Conservation (phyloP, 2,797 vertebrate species). For the Acomys russatus region DNA sequence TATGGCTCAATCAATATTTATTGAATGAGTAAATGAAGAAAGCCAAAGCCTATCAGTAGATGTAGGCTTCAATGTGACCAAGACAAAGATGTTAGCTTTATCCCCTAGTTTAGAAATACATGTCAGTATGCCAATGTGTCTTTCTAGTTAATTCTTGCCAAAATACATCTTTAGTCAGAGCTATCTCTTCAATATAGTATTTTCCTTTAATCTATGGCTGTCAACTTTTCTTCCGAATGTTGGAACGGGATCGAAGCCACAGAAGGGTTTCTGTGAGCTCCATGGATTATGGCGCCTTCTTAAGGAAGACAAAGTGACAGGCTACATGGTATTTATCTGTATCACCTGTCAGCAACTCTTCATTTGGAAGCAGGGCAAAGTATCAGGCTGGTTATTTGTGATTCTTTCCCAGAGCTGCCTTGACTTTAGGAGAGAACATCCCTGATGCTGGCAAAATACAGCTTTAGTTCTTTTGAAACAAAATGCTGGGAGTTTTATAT, state of each 20-base stretch:
- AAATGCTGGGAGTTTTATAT: slow-evolving; percentile 55
- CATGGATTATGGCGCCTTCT: slow-evolving; percentile 66
- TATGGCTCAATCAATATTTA: slow-evolving; percentile 20
- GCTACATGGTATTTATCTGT: slow-evolving; percentile 69
- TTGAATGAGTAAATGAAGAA: slow-evolving; percentile 57
- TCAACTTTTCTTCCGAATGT: slow-evolving; percentile 65
- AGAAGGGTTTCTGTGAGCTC: slow-evolving; percentile 71
- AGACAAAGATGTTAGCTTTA: slow-evolving; percentile 65
- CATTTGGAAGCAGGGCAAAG: slow-evolving; percentile 47
- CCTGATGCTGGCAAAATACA: slow-evolving; percentile 44
- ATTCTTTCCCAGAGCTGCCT: slow-evolving; percentile 29
- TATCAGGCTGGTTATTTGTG: slow-evolving; percentile 36
- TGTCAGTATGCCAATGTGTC: neutral
- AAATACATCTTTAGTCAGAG: slow-evolving; percentile 63
- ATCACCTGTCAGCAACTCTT: slow-evolving; percentile 74
- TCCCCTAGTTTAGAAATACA: slow-evolving; percentile 59
- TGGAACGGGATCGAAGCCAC: slow-evolving; percentile 68
- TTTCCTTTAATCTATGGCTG: slow-evolving; percentile 73
- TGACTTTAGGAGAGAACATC: slow-evolving; percentile 2
- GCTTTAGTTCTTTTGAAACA: slow-evolving; percentile 56
- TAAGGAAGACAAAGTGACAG: slow-evolving; percentile 73
- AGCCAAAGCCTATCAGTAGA: slow-evolving; percentile 53
- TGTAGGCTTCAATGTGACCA: neutral
- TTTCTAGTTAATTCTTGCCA: slow-evolving; percentile 75
- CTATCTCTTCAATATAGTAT: slow-evolving; percentile 61